Base-by-base conservation (phyloP, 2,113 vertebrate genomes). In the Pitta sordida region DNA sequence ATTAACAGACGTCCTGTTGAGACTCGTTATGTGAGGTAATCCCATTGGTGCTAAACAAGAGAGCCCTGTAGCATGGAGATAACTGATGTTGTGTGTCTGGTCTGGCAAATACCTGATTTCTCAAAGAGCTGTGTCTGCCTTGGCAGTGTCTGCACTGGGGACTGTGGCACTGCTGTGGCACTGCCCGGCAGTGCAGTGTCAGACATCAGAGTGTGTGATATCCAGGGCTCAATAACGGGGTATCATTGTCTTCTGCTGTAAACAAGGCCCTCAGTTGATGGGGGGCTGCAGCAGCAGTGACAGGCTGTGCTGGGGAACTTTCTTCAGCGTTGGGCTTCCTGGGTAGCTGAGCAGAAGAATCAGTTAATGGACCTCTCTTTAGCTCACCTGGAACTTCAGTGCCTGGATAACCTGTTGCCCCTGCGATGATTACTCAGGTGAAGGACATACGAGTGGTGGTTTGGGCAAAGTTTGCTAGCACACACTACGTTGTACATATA, bases 121-220 rank as follows among this genome's bases (percentile, higher is more conserved):
- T 89, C 20, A 44, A 14, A 10, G 41, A 22, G 12, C 22, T 34
- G 3, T 43, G 7, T 12, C 67, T 3, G 3, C 30, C 23, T 13
- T 48, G 70, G 34, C 34, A 43, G 8, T 34, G 15, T 34, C 26
- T 43, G 8, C 2, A 1, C 32, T 64, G n/a, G 65, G 34, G 26
- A 23, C 53, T 71, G 12, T 39, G 59, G 51, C 41, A 16, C 27
- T 44, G 21, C 46, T 91, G 24, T 70, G 55, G 53, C 62, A 6
- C 36, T 76, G 9, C 49, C 58, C 77, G 52, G 8, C 39, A 16
- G 12, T 15, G 43, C 27, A 41, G 24, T n/a, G 43, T n/a, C 49
- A 76, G 59, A 5, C 4, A 0, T 41, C 26, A 2, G 48, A 19
- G 39, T n/a, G 46, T 37, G 51, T 3, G 1, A 8, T 34, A 9